Evolutionary conservation across 2,888 invertebrate species (phyloP), one percentile per base, ranked within the genome.

Genomic region (Ormyrus pomaceus): DNA sequence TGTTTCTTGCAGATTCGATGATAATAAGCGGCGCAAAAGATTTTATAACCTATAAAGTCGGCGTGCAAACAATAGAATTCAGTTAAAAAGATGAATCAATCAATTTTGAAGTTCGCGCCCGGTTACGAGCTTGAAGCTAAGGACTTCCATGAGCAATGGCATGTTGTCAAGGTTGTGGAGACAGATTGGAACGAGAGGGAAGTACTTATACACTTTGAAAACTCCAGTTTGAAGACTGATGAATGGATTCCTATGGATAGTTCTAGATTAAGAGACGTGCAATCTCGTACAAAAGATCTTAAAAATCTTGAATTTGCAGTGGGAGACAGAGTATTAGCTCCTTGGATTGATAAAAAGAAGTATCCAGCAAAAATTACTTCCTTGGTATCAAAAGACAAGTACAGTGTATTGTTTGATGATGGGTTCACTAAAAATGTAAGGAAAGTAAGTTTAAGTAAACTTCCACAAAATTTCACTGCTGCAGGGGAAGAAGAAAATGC

Each of bases 161-260:
- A 89, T 91, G 92, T 95, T 5, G 97, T 97, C 1, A 94, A 94
- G 88, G 95, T 98, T 64, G 92, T 95, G 11, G 97, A 97, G 89
- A 95, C 97, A 3, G 97, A 97, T 89, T 95, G 95, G 91, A 95
- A 95, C 72, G 96, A 97, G 82, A 94, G 95, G 86, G 96, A 96
- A 91, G 95, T 98, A 1, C 91, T 98, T 74, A 95, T 98, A 78
- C 97, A 96, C 91, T 98, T 97, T 91, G 96, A 97, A 83, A 95
- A 95, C 83, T 94, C 93, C 92, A 92, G 85, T 91, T 92, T 83
- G 80, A 92, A 94, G 83, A 94, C 93, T 87, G 97, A 98, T 87
- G 98, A 98, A 92, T 98, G 98, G 98, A 95, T 98, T 84, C 94
- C 94, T 55, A 96, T 97, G 92, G 95, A 94, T 87, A 97, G 97